Conservation (phyloP, 2,888 invertebrate species). For the Hydroisotoma schaefferi region DNA sequence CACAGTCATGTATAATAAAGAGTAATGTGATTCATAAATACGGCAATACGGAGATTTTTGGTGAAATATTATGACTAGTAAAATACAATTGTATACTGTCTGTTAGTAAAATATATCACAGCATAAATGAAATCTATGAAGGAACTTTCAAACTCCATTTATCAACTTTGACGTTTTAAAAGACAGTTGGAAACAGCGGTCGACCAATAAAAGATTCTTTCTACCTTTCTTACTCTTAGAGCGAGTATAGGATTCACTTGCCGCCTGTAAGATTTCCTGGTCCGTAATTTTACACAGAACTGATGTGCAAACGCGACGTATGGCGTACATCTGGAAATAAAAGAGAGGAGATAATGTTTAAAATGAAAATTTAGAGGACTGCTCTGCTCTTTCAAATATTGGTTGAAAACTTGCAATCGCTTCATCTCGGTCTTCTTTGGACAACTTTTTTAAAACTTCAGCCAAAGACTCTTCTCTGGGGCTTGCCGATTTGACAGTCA, state of each 20-base stretch:
- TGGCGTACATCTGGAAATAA: constrained; percentile 71
- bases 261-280: constrained; percentile 78
- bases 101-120: no score
- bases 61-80: no score
- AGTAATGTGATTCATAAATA: no score
- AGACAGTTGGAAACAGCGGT: no score
- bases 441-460: constrained; percentile 9
- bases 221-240: constrained; percentile 69
- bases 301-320: constrained; percentile 84
- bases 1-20: no score
- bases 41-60: no score
- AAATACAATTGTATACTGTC: no score
- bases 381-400: no score
- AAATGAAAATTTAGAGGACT: neutral
- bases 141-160: no score
- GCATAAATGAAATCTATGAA: no score
- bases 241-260: constrained; percentile 79
- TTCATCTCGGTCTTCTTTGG: constrained; percentile 24
- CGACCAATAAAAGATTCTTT: constrained; percentile 5
- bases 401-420: constrained; percentile 17
- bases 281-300: constrained; percentile 91
- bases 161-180: no score
- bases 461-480: constrained; percentile 13
- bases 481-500: neutral
- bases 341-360: neutral